A percentile compares a stretch with the other conserved stretches of the same genome.
Evolutionary conservation across 2,113 vertebrate species (phyloP).

Genomic region (Camelus dromedarius): DNA sequence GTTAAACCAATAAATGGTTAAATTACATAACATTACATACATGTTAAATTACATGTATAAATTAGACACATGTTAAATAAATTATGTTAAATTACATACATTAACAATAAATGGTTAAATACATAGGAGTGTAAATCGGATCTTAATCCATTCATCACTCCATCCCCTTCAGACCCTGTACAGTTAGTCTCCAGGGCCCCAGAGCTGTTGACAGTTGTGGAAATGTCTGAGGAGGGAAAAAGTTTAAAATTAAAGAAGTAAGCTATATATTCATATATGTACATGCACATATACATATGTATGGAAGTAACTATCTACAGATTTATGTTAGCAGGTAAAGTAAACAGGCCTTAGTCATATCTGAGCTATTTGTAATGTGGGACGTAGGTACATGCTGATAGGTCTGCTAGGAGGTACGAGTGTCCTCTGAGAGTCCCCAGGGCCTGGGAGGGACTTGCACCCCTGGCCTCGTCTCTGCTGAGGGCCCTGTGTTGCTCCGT

Average conservation of each 20-base stretch:
- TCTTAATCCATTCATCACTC: background rate
- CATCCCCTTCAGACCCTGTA: background rate
- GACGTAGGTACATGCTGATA: no score
- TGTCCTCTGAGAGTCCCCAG: background rate
- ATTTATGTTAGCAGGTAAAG: background rate
- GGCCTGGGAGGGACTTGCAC: background rate
- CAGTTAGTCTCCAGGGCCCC: background rate
- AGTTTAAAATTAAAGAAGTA: background rate
- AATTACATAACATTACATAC: background rate
- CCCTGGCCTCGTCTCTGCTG: background rate
- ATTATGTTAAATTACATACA: no score
- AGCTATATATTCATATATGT: background rate
- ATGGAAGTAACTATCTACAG: background rate
- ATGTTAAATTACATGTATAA: no score
- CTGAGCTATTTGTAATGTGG: background rate
- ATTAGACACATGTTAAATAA: no score
- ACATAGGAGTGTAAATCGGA: background rate
- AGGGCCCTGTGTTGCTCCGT: fast-evolving
- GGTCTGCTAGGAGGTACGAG: background rate
- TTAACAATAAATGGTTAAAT: background rate
- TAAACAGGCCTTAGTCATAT: background rate
- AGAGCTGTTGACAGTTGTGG: background rate
- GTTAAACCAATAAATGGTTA: background rate
- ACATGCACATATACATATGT: background rate
- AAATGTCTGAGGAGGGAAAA: background rate